Evolutionary conservation across 2,888 invertebrate genomes (phyloP).

Genomic region (Himalopsyche japonica): DNA sequence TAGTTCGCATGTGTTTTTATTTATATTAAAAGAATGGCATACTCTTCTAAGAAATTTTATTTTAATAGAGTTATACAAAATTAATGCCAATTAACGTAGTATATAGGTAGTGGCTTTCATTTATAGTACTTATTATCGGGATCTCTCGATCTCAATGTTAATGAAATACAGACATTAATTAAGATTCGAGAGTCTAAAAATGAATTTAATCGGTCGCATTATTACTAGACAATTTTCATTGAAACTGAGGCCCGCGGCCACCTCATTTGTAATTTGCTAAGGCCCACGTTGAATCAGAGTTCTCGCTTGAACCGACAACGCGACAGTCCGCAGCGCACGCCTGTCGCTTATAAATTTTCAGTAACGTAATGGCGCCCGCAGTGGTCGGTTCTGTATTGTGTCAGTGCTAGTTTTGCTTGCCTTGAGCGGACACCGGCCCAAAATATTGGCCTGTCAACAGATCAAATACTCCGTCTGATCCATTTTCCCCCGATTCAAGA

Average conservation of each 20-base stretch:
- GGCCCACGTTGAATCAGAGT: background rate
- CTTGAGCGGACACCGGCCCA: conserved; percentile 65
- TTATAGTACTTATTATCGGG: too few relatives aligned
- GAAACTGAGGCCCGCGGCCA: background rate
- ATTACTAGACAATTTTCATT: too few relatives aligned
- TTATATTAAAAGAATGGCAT: too few relatives aligned
- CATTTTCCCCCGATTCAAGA: conserved; percentile 17
- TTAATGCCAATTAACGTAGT: too few relatives aligned
- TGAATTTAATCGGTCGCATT: too few relatives aligned
- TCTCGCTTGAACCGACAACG: conserved; percentile 34
- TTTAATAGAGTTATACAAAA: too few relatives aligned
- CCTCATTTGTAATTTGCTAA: background rate
- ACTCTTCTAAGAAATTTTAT: too few relatives aligned
- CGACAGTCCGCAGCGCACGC: background rate
- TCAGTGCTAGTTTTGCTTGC: conserved; percentile 54
- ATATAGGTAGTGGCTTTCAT: too few relatives aligned
- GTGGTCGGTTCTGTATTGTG: conserved; percentile 52
- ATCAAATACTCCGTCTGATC: conserved; percentile 48
- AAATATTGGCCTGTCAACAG: conserved; percentile 62
- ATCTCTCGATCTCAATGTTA: too few relatives aligned
- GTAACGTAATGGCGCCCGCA: conserved; percentile 62
- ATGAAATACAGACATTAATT: too few relatives aligned
- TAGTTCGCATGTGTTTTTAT: too few relatives aligned
- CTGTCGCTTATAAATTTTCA: conserved; percentile 41
- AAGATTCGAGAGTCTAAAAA: too few relatives aligned